These are phyloP conservation scores for Belonocnema kinseyi DNA, from an alignment of 1,140 invertebrate genomes.

Conservation along the genomic window DNA sequence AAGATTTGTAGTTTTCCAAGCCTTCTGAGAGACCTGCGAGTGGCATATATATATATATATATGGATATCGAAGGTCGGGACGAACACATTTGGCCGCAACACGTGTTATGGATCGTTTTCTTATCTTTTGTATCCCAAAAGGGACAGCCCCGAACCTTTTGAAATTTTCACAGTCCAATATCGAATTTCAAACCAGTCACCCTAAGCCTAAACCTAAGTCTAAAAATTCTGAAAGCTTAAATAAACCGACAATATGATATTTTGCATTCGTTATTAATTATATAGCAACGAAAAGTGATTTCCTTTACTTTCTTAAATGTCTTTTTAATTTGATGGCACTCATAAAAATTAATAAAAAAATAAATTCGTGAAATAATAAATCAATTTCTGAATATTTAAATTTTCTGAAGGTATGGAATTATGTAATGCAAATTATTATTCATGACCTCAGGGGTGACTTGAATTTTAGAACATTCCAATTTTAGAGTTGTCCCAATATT, in stretches of 20 bases:
- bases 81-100: constrained; percentile 14
- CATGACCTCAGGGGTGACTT: too few species aligned
- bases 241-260: neutral
- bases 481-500: too few species aligned
- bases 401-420: too few species aligned
- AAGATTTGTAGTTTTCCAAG: neutral
- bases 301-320: too few species aligned
- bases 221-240: too few species aligned
- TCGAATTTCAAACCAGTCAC: neutral
- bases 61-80: constrained; percentile 9
- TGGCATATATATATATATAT: neutral
- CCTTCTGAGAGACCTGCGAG: neutral
- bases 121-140: constrained; percentile 16
- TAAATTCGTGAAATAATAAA: too few species aligned
- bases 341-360: too few species aligned
- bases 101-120: constrained; percentile 17
- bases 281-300: too few species aligned
- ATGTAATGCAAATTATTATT: too few species aligned
- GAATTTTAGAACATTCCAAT: too few species aligned
- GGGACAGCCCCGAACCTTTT: neutral
- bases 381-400: too few species aligned
- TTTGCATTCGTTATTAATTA: neutral
- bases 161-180: constrained; percentile 6
- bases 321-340: too few species aligned
- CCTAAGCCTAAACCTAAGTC: neutral